phyloP scores from a whole-genome alignment of 2,113 vertebrate species.

The Xenopus tropicalis region UCB_Xtro_10.0 CM004451.2:74760501-74761000 shows the following conservation, averaged over 20 bases:
- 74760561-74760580: constrained; percentile 80
- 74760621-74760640: constrained; percentile 83
- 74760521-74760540: constrained; percentile 81
- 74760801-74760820: too few species aligned
- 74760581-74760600: constrained; percentile 83
- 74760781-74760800: too few species aligned
- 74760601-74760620: constrained; percentile 83
- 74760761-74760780: constrained; percentile 43
- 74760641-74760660: constrained; percentile 83
- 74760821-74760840: too few species aligned
- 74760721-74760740: constrained; percentile 69
- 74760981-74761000: too few species aligned
- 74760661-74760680: constrained; percentile 81
- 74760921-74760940: background rate
- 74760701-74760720: constrained; percentile 51
- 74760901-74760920: background rate
- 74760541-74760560: constrained; percentile 75
- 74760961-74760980: too few species aligned
- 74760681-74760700: constrained; percentile 65
- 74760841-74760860: too few species aligned
- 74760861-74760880: constrained; percentile 37
- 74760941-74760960: too few species aligned
- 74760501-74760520: constrained; percentile 79
- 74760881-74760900: background rate
- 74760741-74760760: constrained; percentile 49